Conservation (phyloP, 2,113 vertebrate genomes). For the Nipponia nippon region DNA sequence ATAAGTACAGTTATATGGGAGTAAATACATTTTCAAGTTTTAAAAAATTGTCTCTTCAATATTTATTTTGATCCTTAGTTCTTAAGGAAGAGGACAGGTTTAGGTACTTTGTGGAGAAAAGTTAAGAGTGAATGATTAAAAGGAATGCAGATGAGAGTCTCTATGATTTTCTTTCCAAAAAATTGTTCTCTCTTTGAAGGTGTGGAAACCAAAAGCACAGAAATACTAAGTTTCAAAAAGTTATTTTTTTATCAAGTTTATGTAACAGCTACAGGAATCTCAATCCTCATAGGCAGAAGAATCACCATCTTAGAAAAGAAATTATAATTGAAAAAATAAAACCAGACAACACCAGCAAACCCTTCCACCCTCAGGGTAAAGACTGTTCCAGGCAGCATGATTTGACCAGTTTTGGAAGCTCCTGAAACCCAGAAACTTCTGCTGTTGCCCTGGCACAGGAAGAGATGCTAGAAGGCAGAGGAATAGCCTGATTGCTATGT, state of each 20-base stretch:
- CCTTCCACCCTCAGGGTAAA: neutral
- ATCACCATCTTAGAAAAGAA: neutral
- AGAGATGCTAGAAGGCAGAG: neutral
- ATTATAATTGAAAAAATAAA: neutral
- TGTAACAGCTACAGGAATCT: neutral
- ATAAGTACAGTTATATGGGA: neutral
- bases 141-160: neutral
- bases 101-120: neutral
- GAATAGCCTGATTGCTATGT: neutral
- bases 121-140: neutral
- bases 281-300: neutral
- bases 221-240: neutral
- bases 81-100: neutral
- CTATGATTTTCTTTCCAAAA: neutral
- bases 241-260: neutral
- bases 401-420: neutral
- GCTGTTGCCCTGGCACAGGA: neutral
- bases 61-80: neutral
- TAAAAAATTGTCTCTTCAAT: neutral
- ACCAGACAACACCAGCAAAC: neutral
- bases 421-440: neutral
- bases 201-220: neutral
- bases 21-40: neutral
- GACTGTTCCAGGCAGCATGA: neutral
- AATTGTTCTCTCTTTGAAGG: neutral